A percentile compares a stretch with the other conserved stretches of the same genome.
Conservation (phyloP, 2,113 vertebrate species). For the Macroglossus sobrinus region DNA sequence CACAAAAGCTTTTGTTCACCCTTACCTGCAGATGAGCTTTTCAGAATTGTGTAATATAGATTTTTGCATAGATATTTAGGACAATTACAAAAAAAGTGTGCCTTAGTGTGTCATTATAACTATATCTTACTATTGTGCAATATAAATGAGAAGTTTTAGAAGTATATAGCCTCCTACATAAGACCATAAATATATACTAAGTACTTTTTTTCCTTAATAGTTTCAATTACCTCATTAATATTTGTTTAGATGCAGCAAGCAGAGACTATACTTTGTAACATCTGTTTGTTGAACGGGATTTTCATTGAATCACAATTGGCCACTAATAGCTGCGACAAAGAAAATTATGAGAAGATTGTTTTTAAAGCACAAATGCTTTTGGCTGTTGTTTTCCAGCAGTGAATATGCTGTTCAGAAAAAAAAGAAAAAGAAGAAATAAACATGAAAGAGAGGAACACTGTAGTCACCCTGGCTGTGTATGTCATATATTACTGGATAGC, state of each 20-base stretch:
- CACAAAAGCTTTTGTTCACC: slow-evolving; percentile 43
- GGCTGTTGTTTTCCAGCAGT: slow-evolving; percentile 81
- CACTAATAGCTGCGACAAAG: slow-evolving; percentile 84
- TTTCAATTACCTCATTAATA: slow-evolving; percentile 83
- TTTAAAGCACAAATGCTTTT: slow-evolving; percentile 80
- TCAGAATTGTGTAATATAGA: slow-evolving; percentile 6
- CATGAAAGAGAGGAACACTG: slow-evolving; percentile 79
- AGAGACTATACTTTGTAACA: slow-evolving; percentile 81
- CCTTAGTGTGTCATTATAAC: slow-evolving; percentile 44
- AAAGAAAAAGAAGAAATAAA: slow-evolving; percentile 65
- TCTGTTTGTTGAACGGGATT: slow-evolving; percentile 81
- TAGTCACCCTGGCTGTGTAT: slow-evolving; percentile 85
- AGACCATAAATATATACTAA: slow-evolving; percentile 65
- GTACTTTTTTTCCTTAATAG: slow-evolving; percentile 61
- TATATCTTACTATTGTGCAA: slow-evolving; percentile 36
- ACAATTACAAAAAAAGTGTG: slow-evolving; percentile 60
- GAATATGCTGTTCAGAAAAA: slow-evolving; percentile 75
- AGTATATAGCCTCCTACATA: slow-evolving; percentile 43
- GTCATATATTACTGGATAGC: slow-evolving; percentile 91
- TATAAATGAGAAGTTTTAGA: slow-evolving; percentile 59
- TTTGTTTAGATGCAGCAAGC: slow-evolving; percentile 79
- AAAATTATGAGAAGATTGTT: slow-evolving; percentile 85
- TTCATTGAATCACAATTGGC: slow-evolving; percentile 84
- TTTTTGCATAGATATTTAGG: slow-evolving; percentile 31
- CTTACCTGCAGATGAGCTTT: not conserved